Evolutionary conservation across 2,888 invertebrate species (phyloP).

Genomic region (Pyrochroa serraticornis): DNA sequence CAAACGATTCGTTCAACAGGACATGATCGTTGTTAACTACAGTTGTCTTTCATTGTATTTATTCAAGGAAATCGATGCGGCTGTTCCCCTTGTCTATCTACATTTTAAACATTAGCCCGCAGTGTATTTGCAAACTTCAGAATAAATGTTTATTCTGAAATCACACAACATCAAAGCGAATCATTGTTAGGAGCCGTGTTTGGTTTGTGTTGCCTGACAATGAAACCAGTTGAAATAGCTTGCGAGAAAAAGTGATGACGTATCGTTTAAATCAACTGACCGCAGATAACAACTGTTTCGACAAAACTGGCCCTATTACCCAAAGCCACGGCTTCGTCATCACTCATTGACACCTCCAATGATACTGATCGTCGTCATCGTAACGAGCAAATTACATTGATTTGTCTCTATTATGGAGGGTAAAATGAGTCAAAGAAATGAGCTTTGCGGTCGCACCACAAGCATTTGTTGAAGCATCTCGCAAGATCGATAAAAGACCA

Average conservation of each 20-base stretch:
- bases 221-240: no score
- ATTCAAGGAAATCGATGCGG: neutral
- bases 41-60: no score
- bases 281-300: neutral
- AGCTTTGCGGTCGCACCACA: neutral
- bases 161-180: slow-evolving; percentile 28
- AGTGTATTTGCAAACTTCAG: slow-evolving; percentile 51
- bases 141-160: slow-evolving; percentile 54
- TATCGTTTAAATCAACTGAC: no score
- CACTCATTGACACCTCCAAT: no score
- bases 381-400: neutral
- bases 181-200: slow-evolving; percentile 23
- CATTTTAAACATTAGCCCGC: slow-evolving; percentile 35
- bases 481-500: no score
- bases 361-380: neutral
- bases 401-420: neutral
- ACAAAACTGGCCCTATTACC: neutral
- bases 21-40: slow-evolving; percentile 4
- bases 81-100: slow-evolving; percentile 32
- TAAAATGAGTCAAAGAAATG: neutral
- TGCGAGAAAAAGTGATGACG: neutral
- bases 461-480: no score
- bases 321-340: no score
- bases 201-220: no score
- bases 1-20: slow-evolving; percentile 19